Conservation (phyloP, 1,140 invertebrate species). For the Drosophila nasuta region DNA sequence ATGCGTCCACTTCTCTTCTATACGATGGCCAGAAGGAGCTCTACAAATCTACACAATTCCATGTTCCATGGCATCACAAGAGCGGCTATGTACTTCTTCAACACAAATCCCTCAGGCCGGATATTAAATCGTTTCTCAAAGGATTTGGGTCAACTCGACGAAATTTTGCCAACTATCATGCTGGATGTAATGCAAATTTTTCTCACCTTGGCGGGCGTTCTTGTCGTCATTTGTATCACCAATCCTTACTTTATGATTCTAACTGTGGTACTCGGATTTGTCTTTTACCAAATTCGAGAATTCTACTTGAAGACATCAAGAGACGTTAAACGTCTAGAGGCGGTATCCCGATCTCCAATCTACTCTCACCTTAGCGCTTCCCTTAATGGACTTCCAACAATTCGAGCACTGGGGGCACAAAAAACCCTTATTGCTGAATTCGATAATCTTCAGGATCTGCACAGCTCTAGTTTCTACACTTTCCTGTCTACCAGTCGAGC, state of each 20-base stretch:
- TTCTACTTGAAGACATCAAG: conserved; percentile 94
- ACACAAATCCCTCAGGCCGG: conserved; percentile 90
- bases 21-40: conserved; percentile 63
- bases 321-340: conserved; percentile 94
- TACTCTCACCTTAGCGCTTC: conserved; percentile 92
- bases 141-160: conserved; percentile 93
- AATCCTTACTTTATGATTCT: conserved; percentile 91
- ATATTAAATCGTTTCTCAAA: conserved; percentile 92
- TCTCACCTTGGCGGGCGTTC: conserved; percentile 87
- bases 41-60: conserved; percentile 56
- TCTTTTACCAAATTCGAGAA: conserved; percentile 91
- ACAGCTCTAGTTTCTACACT: conserved; percentile 90
- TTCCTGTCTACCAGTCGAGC: conserved; percentile 92
- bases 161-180: conserved; percentile 91
- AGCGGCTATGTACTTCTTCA: conserved; percentile 91
- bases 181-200: conserved; percentile 92
- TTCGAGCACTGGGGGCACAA: conserved; percentile 88
- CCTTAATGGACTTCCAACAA: conserved; percentile 90
- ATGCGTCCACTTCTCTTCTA: conserved; percentile 60
- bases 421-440: conserved; percentile 89
- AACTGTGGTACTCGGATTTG: conserved; percentile 88
- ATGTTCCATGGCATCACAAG: conserved; percentile 72
- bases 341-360: conserved; percentile 89
- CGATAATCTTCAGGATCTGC: conserved; percentile 87
- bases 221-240: conserved; percentile 90